Conservation (phyloP, 2,113 vertebrate genomes). For the Tamias sibiricus region DNA sequence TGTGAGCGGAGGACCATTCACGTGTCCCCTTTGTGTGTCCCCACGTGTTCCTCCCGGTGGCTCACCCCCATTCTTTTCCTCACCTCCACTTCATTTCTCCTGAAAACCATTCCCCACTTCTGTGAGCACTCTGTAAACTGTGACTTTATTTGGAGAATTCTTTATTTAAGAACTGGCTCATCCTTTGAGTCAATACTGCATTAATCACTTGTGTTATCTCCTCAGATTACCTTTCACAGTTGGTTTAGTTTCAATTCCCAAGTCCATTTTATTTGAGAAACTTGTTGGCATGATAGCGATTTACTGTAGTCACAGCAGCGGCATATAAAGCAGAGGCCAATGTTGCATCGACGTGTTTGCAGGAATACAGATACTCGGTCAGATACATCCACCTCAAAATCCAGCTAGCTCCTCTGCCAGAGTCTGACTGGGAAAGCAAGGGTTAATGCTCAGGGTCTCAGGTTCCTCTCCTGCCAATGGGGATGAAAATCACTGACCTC, state of each 20-base stretch:
- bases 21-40: rapidly evolving
- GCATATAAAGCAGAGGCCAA: background rate
- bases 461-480: background rate
- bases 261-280: conserved; percentile 66
- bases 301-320: conserved; percentile 14
- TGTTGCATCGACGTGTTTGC: rapidly evolving
- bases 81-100: background rate
- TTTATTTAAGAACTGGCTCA: conserved; percentile 65
- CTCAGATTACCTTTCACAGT: conserved; percentile 66
- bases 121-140: conserved; percentile 14
- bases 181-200: conserved; percentile 53
- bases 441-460: background rate
- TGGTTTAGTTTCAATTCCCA: conserved; percentile 64
- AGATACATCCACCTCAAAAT: background rate
- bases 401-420: background rate
- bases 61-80: background rate
- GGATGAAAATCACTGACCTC: background rate
- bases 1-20: background rate
- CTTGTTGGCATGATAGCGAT: conserved; percentile 5
- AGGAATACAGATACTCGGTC: background rate
- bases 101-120: background rate
- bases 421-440: background rate
- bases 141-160: conserved; percentile 66
- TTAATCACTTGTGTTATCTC: conserved; percentile 66
- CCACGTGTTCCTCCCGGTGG: background rate